Evolutionary conservation across 2,113 vertebrate genomes (phyloP).

Genomic region (Amblyornis subalaris): DNA sequence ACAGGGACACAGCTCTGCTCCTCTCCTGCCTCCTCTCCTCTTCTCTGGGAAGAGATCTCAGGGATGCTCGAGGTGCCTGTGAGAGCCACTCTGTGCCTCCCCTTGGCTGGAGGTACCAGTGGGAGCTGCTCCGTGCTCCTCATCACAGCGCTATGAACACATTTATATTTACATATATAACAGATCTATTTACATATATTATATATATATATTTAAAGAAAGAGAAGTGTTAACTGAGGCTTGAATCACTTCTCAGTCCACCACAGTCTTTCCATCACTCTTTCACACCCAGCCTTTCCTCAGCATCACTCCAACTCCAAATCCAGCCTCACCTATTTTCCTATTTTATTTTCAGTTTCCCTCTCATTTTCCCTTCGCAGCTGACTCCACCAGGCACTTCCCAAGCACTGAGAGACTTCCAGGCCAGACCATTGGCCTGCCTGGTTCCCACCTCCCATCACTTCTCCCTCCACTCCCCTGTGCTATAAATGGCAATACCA

Average conservation of each 20-base stretch:
- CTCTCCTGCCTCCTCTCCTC: background rate
- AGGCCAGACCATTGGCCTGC: background rate
- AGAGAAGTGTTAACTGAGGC: background rate
- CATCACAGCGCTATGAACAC: accelerated
- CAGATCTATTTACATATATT: accelerated
- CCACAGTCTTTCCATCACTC: background rate
- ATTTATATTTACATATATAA: background rate
- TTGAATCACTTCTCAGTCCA: background rate
- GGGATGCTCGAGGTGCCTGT: accelerated
- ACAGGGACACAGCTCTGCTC: background rate
- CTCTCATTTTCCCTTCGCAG: background rate
- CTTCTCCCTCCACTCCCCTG: background rate
- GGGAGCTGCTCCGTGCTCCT: background rate
- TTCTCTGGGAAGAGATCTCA: background rate
- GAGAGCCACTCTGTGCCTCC: background rate
- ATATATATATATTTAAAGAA: accelerated
- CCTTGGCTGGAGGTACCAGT: accelerated
- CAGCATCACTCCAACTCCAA: accelerated
- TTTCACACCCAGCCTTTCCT: background rate
- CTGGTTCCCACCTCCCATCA: background rate
- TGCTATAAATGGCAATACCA: background rate
- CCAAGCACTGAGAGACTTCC: background rate
- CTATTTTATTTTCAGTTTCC: background rate
- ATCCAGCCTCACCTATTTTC: background rate
- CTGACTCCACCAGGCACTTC: background rate